phyloP scores from a whole-genome alignment of 2,113 vertebrate species.

The Corynorhinus townsendii region DNA sequence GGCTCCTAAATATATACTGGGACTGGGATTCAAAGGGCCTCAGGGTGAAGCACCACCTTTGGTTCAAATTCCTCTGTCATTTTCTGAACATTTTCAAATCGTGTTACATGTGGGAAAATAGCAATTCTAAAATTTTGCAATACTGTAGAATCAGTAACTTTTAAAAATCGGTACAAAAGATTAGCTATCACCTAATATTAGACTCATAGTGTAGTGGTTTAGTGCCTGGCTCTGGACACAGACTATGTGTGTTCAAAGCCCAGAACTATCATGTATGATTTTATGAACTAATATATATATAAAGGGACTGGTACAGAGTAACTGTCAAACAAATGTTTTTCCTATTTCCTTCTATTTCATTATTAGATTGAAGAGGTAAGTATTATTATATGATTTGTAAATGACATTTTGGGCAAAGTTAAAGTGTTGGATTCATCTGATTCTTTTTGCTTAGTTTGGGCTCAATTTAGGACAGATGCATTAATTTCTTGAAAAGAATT shows the following conservation, averaged over 20 bases:
- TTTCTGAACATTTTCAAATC: neutral
- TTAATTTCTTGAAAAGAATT: neutral
- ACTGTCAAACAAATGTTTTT: neutral
- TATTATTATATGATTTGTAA: constrained; percentile 5
- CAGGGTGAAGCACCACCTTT: neutral
- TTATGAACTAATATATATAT: neutral
- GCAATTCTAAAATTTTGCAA: neutral
- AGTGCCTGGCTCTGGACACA: neutral
- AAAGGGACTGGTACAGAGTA: neutral
- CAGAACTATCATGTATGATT: neutral
- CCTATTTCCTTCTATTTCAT: neutral
- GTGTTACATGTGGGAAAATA: neutral
- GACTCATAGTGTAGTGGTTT: neutral
- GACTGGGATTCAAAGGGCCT: neutral
- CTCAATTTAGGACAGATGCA: constrained; percentile 9
- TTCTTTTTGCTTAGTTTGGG: constrained; percentile 10
- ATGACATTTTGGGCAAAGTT: constrained; percentile 8
- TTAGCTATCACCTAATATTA: neutral
- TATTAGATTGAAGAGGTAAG: neutral
- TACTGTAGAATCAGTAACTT: neutral
- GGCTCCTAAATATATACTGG: neutral
- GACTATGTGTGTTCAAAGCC: neutral
- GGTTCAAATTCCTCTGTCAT: neutral
- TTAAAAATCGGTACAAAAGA: neutral
- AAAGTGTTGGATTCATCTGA: neutral